A percentile compares a stretch with the other conserved stretches of the same genome.
Conservation (phyloP, 37 sponge, comb jelly and placozoan species). For the Corticium candelabrum region DNA sequence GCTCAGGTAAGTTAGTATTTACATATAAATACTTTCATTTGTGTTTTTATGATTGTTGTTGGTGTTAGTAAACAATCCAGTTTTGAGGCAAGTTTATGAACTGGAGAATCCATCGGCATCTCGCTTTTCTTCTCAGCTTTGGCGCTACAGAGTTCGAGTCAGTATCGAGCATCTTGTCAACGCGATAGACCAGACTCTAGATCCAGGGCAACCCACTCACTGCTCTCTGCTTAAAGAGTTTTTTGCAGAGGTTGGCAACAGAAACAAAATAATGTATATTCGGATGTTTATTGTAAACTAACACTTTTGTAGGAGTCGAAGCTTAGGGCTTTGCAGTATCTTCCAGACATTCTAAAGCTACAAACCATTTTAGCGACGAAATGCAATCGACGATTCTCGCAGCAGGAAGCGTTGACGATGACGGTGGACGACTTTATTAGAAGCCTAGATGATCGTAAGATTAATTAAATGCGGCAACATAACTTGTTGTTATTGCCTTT, state of each 20-base stretch:
- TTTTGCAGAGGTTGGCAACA: neutral
- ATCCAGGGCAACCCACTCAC: no score
- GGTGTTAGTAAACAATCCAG: neutral
- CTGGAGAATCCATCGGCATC: neutral
- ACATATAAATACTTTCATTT: no score
- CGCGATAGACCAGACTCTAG: conserved; percentile 24
- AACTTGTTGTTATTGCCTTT: no score
- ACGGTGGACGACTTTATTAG: conserved; percentile 35
- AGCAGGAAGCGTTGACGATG: conserved; percentile 20
- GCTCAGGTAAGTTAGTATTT: neutral
- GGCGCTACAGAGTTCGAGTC: conserved; percentile 44
- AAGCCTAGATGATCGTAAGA: neutral
- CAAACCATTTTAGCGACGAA: conserved; percentile 34
- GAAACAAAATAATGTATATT: no score
- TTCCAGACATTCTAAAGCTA: conserved; percentile 54
- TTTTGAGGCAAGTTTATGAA: neutral
- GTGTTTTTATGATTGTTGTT: neutral
- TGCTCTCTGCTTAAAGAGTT: neutral
- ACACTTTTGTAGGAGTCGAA: conserved; percentile 12
- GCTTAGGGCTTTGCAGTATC: conserved; percentile 51
- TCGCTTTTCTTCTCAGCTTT: conserved; percentile 1
- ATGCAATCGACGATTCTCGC: conserved; percentile 29
- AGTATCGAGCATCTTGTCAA: conserved; percentile 40
- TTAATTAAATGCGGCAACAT: no score
- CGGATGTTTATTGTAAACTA: no score